Conservation (phyloP, 2,113 vertebrate species). For the Furnarius figulus region DNA sequence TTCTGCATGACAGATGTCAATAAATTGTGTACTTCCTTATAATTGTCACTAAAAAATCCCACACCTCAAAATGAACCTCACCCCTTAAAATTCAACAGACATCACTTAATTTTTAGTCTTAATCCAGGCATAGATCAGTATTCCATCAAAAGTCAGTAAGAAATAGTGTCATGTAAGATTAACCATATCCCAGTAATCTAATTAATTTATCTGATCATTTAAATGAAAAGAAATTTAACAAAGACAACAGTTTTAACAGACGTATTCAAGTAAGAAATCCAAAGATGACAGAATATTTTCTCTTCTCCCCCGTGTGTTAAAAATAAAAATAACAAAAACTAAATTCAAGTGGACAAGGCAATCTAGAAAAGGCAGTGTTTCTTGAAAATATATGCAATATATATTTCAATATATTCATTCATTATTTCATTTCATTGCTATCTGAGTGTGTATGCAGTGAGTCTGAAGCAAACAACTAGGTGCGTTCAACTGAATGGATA, state of each 20-base stretch:
- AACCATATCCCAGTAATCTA: neutral
- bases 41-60: neutral
- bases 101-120: neutral
- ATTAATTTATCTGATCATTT: neutral
- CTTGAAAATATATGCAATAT: too few species aligned
- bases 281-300: neutral
- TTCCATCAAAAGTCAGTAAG: neutral
- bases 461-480: accelerated
- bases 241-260: neutral
- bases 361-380: neutral
- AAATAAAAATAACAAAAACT: neutral
- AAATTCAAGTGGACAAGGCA: neutral
- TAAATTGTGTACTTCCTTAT: neutral
- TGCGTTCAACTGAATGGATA: neutral
- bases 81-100: accelerated
- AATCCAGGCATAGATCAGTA: neutral
- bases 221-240: neutral
- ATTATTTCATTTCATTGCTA: neutral
- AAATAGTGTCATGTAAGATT: neutral
- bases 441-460: neutral
- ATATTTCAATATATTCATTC: too few species aligned
- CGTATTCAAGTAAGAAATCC: neutral
- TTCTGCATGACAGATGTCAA: neutral
- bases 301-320: neutral
- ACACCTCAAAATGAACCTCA: neutral